Base-by-base conservation (phyloP, 2,888 invertebrate species). In the Eugnorisma glareosa region DNA sequence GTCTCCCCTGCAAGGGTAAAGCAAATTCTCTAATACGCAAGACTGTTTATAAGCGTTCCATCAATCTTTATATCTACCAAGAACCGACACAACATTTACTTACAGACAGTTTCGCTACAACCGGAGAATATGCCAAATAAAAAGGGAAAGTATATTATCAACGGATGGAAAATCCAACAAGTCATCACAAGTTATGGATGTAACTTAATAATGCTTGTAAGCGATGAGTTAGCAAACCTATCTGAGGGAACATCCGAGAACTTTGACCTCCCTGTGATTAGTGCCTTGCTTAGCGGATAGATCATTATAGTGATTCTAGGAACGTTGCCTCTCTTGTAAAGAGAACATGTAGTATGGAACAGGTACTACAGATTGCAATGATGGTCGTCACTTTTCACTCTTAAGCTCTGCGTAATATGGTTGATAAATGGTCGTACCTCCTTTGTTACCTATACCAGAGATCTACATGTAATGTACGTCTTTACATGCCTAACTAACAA, bases 181-280 rank as follows among this genome's bases (percentile, higher is more conserved):
- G 77, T 75, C 80, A 78, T 45, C 76, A 68, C 67, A 77, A 77
- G 71, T 85, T 81, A 76, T 81, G 82, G 85, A 43, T 81, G 82
- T 86, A 86, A 88, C 82, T 80, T 81, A 88, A 85, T 86, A 85
- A 86, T 73, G 73, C 78, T 79, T 43, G 73, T 75, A 85, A 77
- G 68, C 76, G 79, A 87, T 81, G 81, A 88, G 71, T 86, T 82
- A 86, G 81, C 79, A 77, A 57, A 88, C 78, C 73, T 82, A 84
- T 76, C 78, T 75, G 10, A 35, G 57, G 59, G 66, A 63, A 80
- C 73, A 82, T 83, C 74, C 79, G 51, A 68, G 83, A 85, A 77
- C 70, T 83, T 79, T 83, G 68, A 77, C 70, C 76, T 51, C 54
- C 54, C 61, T 28, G 67, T 81, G 73, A 73, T 73, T 81, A 77